Conservation (phyloP, 2,113 vertebrate species). For the Chloebia gouldiae region DNA sequence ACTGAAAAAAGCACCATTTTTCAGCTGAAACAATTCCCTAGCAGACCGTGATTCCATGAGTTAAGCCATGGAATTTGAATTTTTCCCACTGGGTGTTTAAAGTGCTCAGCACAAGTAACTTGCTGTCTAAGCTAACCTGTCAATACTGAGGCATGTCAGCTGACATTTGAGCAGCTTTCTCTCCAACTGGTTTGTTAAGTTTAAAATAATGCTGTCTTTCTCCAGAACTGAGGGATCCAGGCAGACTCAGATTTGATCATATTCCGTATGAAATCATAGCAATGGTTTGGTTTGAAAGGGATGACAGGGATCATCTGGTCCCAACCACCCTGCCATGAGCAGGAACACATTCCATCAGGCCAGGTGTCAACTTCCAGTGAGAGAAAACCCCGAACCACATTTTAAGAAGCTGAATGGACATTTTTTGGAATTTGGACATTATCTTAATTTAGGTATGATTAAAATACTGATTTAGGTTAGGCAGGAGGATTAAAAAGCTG, state of each 20-base stretch:
- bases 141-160: constrained; percentile 59
- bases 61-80: constrained; percentile 44
- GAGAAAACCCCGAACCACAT: background rate
- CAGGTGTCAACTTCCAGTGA: background rate
- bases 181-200: constrained; percentile 40
- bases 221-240: constrained; percentile 5
- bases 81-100: constrained; percentile 65
- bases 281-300: background rate
- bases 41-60: constrained; percentile 53
- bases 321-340: background rate
- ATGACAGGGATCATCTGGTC: background rate
- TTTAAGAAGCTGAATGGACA: background rate
- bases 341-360: background rate
- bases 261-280: background rate
- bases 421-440: background rate
- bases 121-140: constrained; percentile 64
- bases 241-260: background rate
- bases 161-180: constrained; percentile 46
- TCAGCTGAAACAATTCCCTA: constrained; percentile 51
- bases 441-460: background rate
- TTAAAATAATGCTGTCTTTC: constrained; percentile 49
- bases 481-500: background rate
- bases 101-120: constrained; percentile 55
- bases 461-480: background rate
- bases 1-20: constrained; percentile 52